These are phyloP conservation scores for Coremacera marginata DNA, from an alignment of 2,888 invertebrate species.

Conservation along the genomic window DNA sequence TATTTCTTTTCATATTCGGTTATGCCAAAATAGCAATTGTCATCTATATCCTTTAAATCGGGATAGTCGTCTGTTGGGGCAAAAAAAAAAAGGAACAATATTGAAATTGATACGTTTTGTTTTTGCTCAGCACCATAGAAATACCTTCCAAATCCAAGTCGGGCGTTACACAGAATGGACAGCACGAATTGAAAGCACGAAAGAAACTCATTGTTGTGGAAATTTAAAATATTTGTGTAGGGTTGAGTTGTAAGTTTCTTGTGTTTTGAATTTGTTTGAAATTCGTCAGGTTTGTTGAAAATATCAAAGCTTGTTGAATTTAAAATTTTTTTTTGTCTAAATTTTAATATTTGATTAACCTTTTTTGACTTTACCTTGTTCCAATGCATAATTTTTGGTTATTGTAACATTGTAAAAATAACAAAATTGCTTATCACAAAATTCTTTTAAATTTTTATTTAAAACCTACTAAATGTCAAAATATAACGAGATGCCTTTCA, in stretches of 20 bases:
- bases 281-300: slow-evolving; percentile 3
- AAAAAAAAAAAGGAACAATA: too few species aligned
- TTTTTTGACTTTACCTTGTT: too few species aligned
- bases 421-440: not conserved
- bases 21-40: not conserved
- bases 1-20: not conserved
- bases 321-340: too few species aligned
- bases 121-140: not conserved
- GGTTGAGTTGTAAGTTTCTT: not conserved
- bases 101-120: not conserved
- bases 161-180: slow-evolving; percentile 46
- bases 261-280: not conserved
- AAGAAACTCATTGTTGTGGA: slow-evolving; percentile 37
- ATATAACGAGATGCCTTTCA: too few species aligned
- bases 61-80: slow-evolving; percentile 20
- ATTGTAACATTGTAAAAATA: not conserved
- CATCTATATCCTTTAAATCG: slow-evolving; percentile 2
- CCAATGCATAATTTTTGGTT: not conserved
- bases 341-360: too few species aligned
- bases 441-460: not conserved
- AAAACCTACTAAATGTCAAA: not conserved
- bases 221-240: not conserved
- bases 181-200: slow-evolving; percentile 46
- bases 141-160: slow-evolving; percentile 44
- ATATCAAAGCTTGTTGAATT: slow-evolving; percentile 11